Conservation (phyloP, 2,888 invertebrate species). For the Blastobasis adustella region DNA sequence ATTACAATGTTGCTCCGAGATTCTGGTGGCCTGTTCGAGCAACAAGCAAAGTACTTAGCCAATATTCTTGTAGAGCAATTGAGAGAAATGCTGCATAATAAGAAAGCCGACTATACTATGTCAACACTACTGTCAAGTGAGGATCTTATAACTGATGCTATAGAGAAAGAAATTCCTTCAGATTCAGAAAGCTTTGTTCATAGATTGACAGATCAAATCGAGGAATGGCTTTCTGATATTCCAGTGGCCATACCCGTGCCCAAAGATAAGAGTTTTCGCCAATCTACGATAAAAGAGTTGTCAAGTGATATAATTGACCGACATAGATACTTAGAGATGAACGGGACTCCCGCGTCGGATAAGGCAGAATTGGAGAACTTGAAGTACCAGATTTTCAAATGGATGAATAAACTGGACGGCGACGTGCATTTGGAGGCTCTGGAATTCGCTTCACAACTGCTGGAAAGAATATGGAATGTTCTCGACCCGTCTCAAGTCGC, state of each 20-base stretch:
- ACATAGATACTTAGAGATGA: slow-evolving; percentile 39
- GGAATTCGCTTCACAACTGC: slow-evolving; percentile 33
- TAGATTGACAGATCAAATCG: slow-evolving; percentile 34
- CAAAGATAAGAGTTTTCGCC: slow-evolving; percentile 22
- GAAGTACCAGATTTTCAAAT: slow-evolving; percentile 56
- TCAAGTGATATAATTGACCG: slow-evolving; percentile 50
- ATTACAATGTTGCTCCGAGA: slow-evolving; percentile 26
- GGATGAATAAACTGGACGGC: slow-evolving; percentile 42
- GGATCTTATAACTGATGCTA: too few species aligned
- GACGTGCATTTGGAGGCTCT: slow-evolving; percentile 32
- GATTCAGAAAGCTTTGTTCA: slow-evolving; percentile 25
- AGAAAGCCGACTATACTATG: background rate
- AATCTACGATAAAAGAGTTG: slow-evolving; percentile 35
- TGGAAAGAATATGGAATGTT: slow-evolving; percentile 35
- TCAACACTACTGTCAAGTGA: background rate
- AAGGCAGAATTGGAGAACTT: slow-evolving; percentile 44
- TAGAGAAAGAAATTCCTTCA: slow-evolving; percentile 19
- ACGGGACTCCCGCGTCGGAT: slow-evolving; percentile 18
- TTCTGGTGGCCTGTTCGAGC: slow-evolving; percentile 21
- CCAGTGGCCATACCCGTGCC: slow-evolving; percentile 17
- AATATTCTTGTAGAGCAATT: slow-evolving; percentile 21
- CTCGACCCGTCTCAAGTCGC: slow-evolving; percentile 26
- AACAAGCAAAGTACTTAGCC: slow-evolving; percentile 27
- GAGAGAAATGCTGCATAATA: slow-evolving; percentile 8
- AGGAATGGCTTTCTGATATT: slow-evolving; percentile 39